Percentiles rank a stretch among this genome's conserved stretches.
These are phyloP conservation scores for Zaprionus ornatus DNA, from an alignment of 1,140 invertebrate species.

Conservation along the genomic window DNA sequence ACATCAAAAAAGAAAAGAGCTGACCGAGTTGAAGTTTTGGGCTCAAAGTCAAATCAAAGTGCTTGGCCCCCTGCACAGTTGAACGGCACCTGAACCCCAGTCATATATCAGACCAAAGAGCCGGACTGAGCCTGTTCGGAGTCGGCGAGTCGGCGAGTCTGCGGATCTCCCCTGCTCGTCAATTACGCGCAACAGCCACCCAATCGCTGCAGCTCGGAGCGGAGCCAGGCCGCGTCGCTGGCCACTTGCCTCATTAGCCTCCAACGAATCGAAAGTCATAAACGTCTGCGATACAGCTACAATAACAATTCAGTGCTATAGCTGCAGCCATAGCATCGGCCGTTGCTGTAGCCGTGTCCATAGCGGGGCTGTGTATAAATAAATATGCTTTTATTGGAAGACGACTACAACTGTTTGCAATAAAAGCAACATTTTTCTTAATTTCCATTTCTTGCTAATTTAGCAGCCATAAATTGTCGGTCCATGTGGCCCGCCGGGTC, in stretches of 20 bases:
- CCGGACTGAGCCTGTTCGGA: neutral
- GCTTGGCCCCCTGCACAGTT: conserved; percentile 48
- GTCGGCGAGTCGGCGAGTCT: conserved; percentile 20
- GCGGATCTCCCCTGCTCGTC: conserved; percentile 31
- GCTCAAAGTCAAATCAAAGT: conserved; percentile 79
- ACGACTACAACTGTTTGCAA: conserved; percentile 81
- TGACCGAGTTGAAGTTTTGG: conserved; percentile 66
- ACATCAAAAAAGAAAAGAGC: conserved; percentile 54
- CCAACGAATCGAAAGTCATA: conserved; percentile 76
- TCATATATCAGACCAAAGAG: conserved; percentile 62
- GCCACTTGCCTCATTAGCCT: conserved; percentile 74
- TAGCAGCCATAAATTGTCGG: conserved; percentile 76
- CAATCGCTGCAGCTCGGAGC: conserved; percentile 40
- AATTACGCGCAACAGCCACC: conserved; percentile 59
- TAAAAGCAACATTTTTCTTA: conserved; percentile 82
- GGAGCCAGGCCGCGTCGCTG: conserved; percentile 6
- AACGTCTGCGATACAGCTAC: conserved; percentile 55
- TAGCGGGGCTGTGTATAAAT: conserved; percentile 60
- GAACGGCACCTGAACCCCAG: conserved; percentile 54
- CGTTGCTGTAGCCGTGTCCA: conserved; percentile 20
- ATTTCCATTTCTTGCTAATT: conserved; percentile 82
- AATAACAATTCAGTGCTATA: conserved; percentile 45
- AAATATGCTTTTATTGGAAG: conserved; percentile 79
- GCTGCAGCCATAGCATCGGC: neutral
- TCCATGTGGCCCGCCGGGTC: conserved; percentile 49